Conservation (phyloP, 2,113 vertebrate genomes). For the Cynopterus brachyotis region DNA sequence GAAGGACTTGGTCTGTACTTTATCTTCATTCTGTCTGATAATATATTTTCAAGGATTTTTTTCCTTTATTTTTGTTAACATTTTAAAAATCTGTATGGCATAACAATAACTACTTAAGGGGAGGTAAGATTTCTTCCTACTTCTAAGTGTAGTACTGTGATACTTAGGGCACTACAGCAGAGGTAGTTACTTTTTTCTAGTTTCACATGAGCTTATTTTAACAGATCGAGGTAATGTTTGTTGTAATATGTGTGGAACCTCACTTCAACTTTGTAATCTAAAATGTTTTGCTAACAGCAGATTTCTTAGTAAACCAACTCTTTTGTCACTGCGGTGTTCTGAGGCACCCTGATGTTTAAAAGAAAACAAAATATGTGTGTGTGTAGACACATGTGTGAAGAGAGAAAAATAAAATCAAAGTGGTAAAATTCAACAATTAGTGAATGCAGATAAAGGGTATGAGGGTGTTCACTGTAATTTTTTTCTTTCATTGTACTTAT, state of each 20-base stretch:
- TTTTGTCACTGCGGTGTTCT: background rate
- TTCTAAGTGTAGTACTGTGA: no score
- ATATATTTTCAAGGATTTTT: constrained; percentile 82
- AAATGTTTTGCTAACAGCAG: no score
- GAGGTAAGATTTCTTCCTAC: background rate
- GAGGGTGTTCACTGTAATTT: background rate
- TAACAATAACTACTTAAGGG: background rate
- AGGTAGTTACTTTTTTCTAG: background rate
- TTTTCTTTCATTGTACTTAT: background rate
- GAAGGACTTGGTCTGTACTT: constrained; percentile 73
- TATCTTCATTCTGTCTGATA: constrained; percentile 81
- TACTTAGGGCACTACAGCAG: background rate
- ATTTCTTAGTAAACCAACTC: background rate
- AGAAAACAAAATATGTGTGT: background rate
- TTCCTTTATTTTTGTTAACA: background rate
- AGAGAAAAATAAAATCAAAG: background rate
- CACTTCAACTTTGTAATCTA: background rate
- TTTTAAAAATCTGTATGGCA: background rate
- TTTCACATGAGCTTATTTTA: background rate
- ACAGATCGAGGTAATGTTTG: background rate
- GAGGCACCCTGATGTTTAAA: background rate
- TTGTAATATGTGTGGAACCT: background rate
- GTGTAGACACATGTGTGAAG: background rate
- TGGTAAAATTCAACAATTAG: background rate
- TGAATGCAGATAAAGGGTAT: background rate